Evolutionary conservation across 2,888 invertebrate genomes (phyloP).

Genomic region (Cylindroiulus punctatus): DNA sequence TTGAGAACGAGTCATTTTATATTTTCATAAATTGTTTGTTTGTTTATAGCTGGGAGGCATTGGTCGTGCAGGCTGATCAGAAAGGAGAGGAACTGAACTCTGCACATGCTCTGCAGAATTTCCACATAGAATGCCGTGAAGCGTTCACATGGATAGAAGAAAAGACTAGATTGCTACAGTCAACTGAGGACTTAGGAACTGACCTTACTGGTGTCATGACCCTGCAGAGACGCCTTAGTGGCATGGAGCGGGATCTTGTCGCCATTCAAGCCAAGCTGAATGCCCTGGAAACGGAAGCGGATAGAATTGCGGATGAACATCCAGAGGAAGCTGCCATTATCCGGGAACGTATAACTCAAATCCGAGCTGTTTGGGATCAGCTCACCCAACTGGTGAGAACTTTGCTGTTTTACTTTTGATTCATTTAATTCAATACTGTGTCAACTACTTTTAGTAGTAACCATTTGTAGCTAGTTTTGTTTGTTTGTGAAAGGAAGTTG

Average conservation of each 20-base stretch:
- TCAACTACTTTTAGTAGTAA: not conserved
- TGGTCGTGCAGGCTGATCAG: conserved; percentile 93
- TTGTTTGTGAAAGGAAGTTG: too few relatives aligned
- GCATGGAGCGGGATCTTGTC: conserved; percentile 98
- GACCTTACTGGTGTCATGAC: conserved; percentile 98
- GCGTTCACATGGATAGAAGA: conserved; percentile 99
- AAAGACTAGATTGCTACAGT: conserved; percentile 97
- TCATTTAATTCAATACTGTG: not conserved
- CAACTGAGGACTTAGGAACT: conserved; percentile 98
- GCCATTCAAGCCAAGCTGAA: conserved; percentile 98
- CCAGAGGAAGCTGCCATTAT: conserved; percentile 94
- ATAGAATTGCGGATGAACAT: conserved; percentile 89
- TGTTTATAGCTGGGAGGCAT: conserved; percentile 68
- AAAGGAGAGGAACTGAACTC: conserved; percentile 96
- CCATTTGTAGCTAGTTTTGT: not conserved
- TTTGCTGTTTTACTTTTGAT: not conserved
- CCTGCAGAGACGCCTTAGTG: conserved; percentile 91
- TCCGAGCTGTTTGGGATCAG: conserved; percentile 95
- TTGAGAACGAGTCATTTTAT: not conserved
- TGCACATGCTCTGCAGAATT: conserved; percentile 97
- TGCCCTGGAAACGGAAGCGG: conserved; percentile 92
- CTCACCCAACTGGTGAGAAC: conserved; percentile 86
- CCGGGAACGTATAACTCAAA: conserved; percentile 87
- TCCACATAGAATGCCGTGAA: conserved; percentile 99
- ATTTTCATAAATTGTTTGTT: not conserved